Evolutionary conservation across 2,888 invertebrate species (phyloP), one percentile per base, ranked within the genome.

Genomic region (Callinectes sapidus): DNA sequence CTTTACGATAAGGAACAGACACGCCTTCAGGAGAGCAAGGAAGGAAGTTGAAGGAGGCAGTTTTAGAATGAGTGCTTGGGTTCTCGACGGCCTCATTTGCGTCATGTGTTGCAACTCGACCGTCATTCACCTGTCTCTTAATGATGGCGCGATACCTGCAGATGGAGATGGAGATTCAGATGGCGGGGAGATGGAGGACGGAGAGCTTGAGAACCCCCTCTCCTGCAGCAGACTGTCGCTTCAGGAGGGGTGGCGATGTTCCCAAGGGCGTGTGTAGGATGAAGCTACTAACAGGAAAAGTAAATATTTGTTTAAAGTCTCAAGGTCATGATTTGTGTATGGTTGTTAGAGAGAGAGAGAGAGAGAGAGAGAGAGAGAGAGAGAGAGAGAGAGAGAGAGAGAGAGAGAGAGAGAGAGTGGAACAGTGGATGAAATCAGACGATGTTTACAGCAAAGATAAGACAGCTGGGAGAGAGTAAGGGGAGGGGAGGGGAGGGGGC

Each of bases 291-390:
- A 81, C 81, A 81, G 81, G 81, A 35, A 81, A 81, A 35, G 10
- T 35, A 81, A 81, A 81, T 81, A 81, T 81, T 81, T 81, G 81
- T 32, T 35, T 81, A 35, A 81, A 81, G 35, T 81, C 81, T 81
- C 81, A 81, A 81, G 32, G 81, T 16, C 81, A 16, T 81, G 81
- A 81, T 81, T 35, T 81, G 81, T 81, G 81, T 32, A 35, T 81
- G 81, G 81, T 35, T 32, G 35, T 81, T 14, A n/a, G 55, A 88
- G 87, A 88, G 87, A 48, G 87, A 88, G 87, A 88, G 87, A 88
- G 87, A 48, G 87, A 88, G 87, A 88, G 87, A 87, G 87, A 87
- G 87, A 87, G 87, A 87, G 87, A 87, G 87, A 87, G 87, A 87
- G 87, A 87, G 87, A 87, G 87, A 87, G 87, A 87, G 87, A 87